phyloP scores from a whole-genome alignment of 2,113 vertebrate genomes.

The Halcyon malimbica region DNA sequence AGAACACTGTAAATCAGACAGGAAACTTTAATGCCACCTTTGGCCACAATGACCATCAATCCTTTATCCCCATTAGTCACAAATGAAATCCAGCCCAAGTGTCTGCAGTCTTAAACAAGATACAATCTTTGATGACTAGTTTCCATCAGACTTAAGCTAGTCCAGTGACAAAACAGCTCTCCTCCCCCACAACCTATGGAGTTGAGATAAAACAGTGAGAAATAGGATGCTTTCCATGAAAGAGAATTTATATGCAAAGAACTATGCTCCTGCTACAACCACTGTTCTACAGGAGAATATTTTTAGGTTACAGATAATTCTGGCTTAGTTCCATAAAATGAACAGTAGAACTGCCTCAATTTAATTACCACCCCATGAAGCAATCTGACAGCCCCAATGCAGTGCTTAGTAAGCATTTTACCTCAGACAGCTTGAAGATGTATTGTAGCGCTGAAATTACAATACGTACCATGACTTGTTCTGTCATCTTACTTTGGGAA shows the following conservation, averaged over 20 bases:
- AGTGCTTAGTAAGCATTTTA: conserved; percentile 77
- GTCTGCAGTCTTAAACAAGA: neutral
- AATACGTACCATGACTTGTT: conserved; percentile 66
- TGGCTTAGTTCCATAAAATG: conserved; percentile 70
- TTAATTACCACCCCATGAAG: conserved; percentile 73
- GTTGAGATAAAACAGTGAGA: neutral
- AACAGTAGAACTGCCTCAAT: conserved; percentile 59
- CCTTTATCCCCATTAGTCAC: neutral
- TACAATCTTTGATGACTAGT: neutral
- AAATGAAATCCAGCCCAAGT: neutral
- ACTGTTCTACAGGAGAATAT: conserved; percentile 32
- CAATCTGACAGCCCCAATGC: conserved; percentile 63
- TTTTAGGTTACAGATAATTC: conserved; percentile 59
- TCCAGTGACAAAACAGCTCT: neutral
- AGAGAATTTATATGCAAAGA: conserved; percentile 38
- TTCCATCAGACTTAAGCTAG: neutral
- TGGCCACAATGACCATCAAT: neutral
- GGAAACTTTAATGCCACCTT: neutral
- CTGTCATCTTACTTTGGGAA: conserved; percentile 64
- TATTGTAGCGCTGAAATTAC: conserved; percentile 63
- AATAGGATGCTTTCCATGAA: neutral
- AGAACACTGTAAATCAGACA: neutral
- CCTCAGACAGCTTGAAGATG: conserved; percentile 65
- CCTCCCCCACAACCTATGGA: neutral
- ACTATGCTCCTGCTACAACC: neutral